A percentile compares a stretch with the other conserved stretches of the same genome.
Conservation (phyloP, 2,113 vertebrate genomes). For the Scomber japonicus region DNA sequence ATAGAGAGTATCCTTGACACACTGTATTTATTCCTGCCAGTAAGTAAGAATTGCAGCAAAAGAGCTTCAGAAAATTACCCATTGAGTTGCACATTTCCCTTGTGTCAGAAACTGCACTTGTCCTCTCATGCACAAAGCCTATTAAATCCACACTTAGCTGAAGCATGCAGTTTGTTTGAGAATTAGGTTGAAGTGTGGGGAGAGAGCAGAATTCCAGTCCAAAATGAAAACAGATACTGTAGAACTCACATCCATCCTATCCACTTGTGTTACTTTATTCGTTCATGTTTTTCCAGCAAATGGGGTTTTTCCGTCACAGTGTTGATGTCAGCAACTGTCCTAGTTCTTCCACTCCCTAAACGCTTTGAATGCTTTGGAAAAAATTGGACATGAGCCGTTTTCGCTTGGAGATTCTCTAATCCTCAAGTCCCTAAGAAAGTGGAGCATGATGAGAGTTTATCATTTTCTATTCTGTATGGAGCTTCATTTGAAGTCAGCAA, state of each 20-base stretch:
- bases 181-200: slow-evolving; percentile 48
- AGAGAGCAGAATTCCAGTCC: slow-evolving; percentile 29
- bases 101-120: slow-evolving; percentile 53
- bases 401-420: slow-evolving; percentile 51
- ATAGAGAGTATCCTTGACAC: slow-evolving; percentile 24
- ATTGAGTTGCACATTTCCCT: slow-evolving; percentile 44
- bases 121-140: slow-evolving; percentile 42
- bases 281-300: slow-evolving; percentile 54
- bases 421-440: slow-evolving; percentile 21
- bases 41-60: slow-evolving; percentile 35
- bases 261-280: slow-evolving; percentile 28
- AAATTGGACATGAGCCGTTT: slow-evolving; percentile 41
- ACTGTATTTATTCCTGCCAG: slow-evolving; percentile 13
- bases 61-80: slow-evolving; percentile 55
- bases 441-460: slow-evolving; percentile 20
- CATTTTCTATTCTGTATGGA: slow-evolving; percentile 30
- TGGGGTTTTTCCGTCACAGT: slow-evolving; percentile 27
- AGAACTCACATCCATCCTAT: slow-evolving; percentile 5
- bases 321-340: slow-evolving; percentile 62
- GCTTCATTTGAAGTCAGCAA: slow-evolving; percentile 38
- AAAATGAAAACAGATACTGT: background rate
- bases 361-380: slow-evolving; percentile 44
- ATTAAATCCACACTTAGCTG: slow-evolving; percentile 67
- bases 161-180: slow-evolving; percentile 62
- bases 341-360: slow-evolving; percentile 25